phyloP scores from a whole-genome alignment of 2,797 vertebrate species.

The Passerculus sandwichensis region DNA sequence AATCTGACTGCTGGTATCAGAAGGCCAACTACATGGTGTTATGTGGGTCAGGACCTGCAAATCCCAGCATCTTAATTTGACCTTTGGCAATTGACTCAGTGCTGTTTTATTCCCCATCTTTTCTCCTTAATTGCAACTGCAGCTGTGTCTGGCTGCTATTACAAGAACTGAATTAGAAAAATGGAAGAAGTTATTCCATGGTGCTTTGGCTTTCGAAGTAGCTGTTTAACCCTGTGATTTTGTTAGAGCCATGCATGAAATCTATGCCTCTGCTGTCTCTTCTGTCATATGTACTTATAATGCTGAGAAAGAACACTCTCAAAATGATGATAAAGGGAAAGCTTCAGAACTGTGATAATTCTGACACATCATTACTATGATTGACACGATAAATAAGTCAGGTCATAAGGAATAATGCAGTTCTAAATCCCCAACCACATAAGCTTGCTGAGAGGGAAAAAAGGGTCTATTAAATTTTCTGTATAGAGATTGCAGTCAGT shows the following conservation, averaged over 20 bases:
- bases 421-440: constrained; percentile 28
- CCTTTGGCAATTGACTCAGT: constrained; percentile 18
- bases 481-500: constrained; percentile 25
- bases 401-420: constrained; percentile 55
- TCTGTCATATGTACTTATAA: not conserved
- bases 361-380: constrained; percentile 49
- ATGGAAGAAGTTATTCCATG: constrained; percentile 28
- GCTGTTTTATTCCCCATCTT: constrained; percentile 19
- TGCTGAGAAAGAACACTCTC: constrained; percentile 11
- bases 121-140: constrained; percentile 33
- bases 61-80: constrained; percentile 26
- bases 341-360: constrained; percentile 39
- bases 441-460: constrained; percentile 38
- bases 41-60: constrained; percentile 1
- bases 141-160: not conserved
- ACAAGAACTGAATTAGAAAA: constrained; percentile 40
- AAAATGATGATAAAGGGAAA: constrained; percentile 28
- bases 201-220: not conserved
- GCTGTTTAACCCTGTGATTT: constrained; percentile 38
- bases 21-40: not conserved
- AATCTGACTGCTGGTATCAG: not conserved
- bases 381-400: constrained; percentile 53
- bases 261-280: not conserved
- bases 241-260: constrained; percentile 9
- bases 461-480: constrained; percentile 50